Conservation (phyloP, 2,888 invertebrate species). For the Morpho deidamia region DNA sequence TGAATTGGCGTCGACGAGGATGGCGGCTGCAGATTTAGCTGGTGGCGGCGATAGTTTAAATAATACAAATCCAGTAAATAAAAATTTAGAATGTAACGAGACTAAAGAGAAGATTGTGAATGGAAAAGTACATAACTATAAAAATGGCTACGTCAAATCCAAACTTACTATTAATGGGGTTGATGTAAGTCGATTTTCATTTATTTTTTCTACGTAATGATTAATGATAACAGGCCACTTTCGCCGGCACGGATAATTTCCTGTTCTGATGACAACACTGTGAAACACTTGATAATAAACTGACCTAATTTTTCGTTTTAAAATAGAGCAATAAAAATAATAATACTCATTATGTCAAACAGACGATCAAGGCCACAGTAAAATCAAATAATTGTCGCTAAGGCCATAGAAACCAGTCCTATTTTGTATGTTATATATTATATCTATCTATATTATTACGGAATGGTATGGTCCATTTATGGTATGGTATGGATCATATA, state of each 20-base stretch:
- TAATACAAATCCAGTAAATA: constrained; percentile 29
- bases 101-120: constrained; percentile 38
- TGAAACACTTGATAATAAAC: no score
- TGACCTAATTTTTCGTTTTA: no score
- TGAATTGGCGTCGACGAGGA: constrained; percentile 26
- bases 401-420: no score
- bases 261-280: background rate
- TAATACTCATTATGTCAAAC: background rate
- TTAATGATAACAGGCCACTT: background rate
- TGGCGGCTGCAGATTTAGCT: constrained; percentile 45
- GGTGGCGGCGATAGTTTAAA: constrained; percentile 38
- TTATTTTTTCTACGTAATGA: constrained; percentile 5
- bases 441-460: no score
- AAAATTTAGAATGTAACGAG: constrained; percentile 37
- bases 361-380: constrained; percentile 10
- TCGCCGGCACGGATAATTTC: background rate
- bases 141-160: constrained; percentile 51
- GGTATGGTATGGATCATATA: no score
- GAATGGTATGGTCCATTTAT: no score
- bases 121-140: constrained; percentile 42
- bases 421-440: no score
- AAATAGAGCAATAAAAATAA: background rate
- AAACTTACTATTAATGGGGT: constrained; percentile 41
- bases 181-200: constrained; percentile 42
- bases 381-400: background rate